These are phyloP conservation scores for Panurus biarmicus DNA, from an alignment of 2,113 vertebrate species.

Conservation along the genomic window DNA sequence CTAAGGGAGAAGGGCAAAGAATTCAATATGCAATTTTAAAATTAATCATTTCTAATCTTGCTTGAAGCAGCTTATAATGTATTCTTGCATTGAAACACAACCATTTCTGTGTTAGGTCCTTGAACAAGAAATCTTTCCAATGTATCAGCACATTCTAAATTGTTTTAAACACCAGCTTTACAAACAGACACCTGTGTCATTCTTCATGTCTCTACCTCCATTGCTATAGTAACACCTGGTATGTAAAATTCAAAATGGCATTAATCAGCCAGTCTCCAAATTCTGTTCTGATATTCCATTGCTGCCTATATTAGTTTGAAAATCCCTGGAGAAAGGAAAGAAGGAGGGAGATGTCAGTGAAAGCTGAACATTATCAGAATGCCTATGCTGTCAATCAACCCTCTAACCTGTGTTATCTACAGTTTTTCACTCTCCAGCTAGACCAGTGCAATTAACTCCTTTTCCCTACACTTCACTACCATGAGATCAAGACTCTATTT, in stretches of 20 bases:
- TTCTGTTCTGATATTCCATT: neutral
- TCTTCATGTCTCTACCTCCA: neutral
- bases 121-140: neutral
- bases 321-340: neutral
- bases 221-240: neutral
- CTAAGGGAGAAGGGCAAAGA: constrained; percentile 58
- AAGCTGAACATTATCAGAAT: neutral
- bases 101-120: neutral
- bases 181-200: neutral
- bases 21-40: neutral
- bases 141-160: neutral
- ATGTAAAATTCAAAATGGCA: neutral
- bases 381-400: neutral
- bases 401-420: neutral
- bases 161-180: neutral
- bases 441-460: neutral
- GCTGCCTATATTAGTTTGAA: neutral
- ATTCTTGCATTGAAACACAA: neutral
- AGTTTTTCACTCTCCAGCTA: neutral
- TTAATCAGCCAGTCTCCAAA: neutral
- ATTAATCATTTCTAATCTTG: neutral
- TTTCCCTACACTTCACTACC: neutral
- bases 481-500: neutral
- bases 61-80: neutral
- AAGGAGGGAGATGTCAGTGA: neutral